Evolutionary conservation across 2,113 vertebrate species (phyloP).

Genomic region (Prietella phreatophila): DNA sequence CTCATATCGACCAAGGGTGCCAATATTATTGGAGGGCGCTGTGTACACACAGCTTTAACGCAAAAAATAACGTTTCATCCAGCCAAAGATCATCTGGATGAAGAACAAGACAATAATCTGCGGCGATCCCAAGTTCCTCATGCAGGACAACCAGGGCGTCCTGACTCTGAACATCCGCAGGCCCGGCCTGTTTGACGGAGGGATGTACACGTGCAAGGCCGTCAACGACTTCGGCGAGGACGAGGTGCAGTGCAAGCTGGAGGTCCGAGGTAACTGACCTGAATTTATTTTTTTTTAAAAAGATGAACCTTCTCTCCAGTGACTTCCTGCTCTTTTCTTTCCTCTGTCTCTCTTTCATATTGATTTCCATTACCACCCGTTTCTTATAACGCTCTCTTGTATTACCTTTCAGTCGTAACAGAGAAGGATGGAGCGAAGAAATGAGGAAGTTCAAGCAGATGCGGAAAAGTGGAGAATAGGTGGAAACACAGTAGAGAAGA

Average conservation of each 20-base stretch:
- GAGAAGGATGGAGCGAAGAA: conserved; percentile 69
- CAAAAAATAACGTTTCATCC: conserved; percentile 1
- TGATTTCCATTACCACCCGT: neutral
- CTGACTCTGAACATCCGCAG: conserved; percentile 85
- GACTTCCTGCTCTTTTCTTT: neutral
- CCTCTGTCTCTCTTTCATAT: neutral
- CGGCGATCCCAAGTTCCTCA: conserved; percentile 83
- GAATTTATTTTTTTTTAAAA: too few species aligned
- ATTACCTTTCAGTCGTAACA: conserved; percentile 57
- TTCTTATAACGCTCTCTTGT: conserved; percentile 2
- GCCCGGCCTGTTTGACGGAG: conserved; percentile 78
- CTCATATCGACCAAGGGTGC: too few species aligned
- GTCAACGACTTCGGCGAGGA: conserved; percentile 84
- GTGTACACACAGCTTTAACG: too few species aligned
- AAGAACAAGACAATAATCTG: conserved; percentile 85
- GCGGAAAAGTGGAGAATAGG: conserved; percentile 56
- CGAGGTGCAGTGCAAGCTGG: conserved; percentile 82
- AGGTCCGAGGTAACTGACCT: conserved; percentile 76
- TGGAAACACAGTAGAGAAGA: conserved; percentile 61
- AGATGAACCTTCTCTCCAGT: neutral
- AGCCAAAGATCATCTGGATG: conserved; percentile 87
- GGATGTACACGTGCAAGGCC: conserved; percentile 81
- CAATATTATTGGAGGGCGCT: too few species aligned
- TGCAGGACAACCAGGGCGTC: conserved; percentile 84
- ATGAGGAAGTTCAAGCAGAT: conserved; percentile 56